Evolutionary conservation across 2,797 vertebrate species (phyloP).

Genomic region (Sebastes variabilis): DNA sequence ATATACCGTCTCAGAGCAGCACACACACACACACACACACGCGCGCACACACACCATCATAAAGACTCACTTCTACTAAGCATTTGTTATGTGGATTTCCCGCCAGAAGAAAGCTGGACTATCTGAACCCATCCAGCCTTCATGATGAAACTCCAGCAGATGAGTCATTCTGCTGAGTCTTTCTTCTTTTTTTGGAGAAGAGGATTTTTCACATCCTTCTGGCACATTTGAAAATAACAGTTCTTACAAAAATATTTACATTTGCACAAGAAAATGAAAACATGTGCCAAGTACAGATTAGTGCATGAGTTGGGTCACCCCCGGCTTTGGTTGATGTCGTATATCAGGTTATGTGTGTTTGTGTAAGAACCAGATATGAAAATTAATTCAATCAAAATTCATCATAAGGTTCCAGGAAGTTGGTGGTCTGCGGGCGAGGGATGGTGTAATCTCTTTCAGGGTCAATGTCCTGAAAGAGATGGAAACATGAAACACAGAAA

Average conservation of each 20-base stretch:
- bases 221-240: conserved; percentile 9
- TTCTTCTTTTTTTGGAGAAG: background rate
- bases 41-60: background rate
- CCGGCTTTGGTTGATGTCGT: background rate
- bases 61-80: conserved; percentile 10
- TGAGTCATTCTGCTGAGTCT: conserved; percentile 9
- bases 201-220: conserved; percentile 15
- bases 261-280: conserved; percentile 2
- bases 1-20: conserved; percentile 25
- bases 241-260: conserved; percentile 53
- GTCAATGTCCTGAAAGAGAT: conserved; percentile 85
- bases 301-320: conserved; percentile 5
- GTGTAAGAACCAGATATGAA: background rate
- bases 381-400: conserved; percentile 67
- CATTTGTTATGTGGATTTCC: conserved; percentile 35
- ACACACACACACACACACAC: conserved; percentile 15
- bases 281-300: conserved; percentile 10
- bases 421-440: conserved; percentile 85
- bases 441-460: conserved; percentile 85
- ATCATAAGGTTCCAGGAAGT: conserved; percentile 77
- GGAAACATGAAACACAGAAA: conserved; percentile 70
- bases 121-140: conserved; percentile 19
- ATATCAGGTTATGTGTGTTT: background rate
- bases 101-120: conserved; percentile 9
- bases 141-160: conserved; percentile 5